These are phyloP conservation scores for Chiloscyllium punctatum DNA, from an alignment of 2,797 vertebrate genomes.

Conservation along the genomic window DNA sequence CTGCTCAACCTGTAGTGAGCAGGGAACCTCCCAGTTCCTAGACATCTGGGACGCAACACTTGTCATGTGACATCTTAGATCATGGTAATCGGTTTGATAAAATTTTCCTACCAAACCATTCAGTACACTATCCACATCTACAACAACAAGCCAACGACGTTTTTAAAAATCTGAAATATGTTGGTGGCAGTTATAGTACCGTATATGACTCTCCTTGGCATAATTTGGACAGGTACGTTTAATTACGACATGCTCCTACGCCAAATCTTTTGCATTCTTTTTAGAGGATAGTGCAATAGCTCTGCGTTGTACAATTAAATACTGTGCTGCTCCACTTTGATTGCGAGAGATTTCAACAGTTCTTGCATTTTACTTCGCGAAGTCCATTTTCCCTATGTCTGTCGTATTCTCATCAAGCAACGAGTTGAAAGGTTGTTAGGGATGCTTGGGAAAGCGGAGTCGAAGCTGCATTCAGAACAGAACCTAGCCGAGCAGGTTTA, in stretches of 20 bases:
- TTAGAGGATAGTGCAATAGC: not conserved
- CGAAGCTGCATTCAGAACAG: no score
- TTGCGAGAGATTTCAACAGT: not conserved
- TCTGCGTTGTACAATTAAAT: no score
- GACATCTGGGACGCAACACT: not conserved
- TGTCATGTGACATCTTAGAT: not conserved
- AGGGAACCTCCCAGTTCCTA: no score
- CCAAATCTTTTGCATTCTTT: not conserved
- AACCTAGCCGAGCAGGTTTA: no score
- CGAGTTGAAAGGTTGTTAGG: no score
- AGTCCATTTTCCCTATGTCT: not conserved
- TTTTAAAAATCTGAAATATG: not conserved
- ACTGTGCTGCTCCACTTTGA: not conserved
- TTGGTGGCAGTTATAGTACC: not conserved
- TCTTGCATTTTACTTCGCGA: not conserved
- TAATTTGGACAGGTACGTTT: not conserved
- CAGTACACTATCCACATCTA: not conserved
- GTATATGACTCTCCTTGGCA: not conserved
- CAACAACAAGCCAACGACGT: not conserved
- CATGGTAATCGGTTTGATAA: not conserved
- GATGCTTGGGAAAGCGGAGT: no score
- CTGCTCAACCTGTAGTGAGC: not conserved
- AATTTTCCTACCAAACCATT: not conserved
- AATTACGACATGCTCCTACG: not conserved
- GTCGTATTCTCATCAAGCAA: not conserved